Conservation (phyloP, 1,140 invertebrate species). For the Panonychus citri region DNA sequence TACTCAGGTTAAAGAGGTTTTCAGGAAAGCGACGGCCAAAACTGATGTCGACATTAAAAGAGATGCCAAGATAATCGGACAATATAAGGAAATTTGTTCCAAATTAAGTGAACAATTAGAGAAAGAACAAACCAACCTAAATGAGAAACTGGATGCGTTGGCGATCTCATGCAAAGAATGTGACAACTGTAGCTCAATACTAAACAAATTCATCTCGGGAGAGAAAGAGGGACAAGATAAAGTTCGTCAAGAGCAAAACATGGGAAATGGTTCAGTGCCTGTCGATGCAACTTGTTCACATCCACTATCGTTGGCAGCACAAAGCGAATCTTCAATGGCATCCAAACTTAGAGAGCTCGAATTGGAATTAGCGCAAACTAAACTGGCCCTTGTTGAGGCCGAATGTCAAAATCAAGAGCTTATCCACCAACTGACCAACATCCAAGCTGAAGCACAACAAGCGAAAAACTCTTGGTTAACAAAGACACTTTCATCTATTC, state of each 20-base stretch:
- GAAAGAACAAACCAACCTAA: slow-evolving; percentile 38
- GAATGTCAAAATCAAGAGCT: slow-evolving; percentile 68
- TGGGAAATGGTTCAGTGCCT: not conserved
- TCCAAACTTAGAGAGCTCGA: slow-evolving; percentile 62
- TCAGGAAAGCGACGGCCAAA: slow-evolving; percentile 48
- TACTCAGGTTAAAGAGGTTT: slow-evolving; percentile 38
- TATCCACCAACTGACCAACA: slow-evolving; percentile 53
- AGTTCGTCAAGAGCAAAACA: not conserved
- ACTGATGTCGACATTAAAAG: slow-evolving; percentile 44
- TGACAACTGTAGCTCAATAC: slow-evolving; percentile 4
- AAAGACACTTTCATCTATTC: slow-evolving; percentile 51
- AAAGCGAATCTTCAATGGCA: slow-evolving; percentile 7
- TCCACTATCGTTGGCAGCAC: slow-evolving; percentile 4
- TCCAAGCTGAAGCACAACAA: slow-evolving; percentile 51
- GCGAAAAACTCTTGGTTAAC: slow-evolving; percentile 59
- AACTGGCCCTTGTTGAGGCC: slow-evolving; percentile 83
- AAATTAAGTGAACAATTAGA: slow-evolving; percentile 42
- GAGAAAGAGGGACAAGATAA: not conserved
- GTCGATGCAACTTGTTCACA: slow-evolving; percentile 13
- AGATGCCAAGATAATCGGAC: slow-evolving; percentile 50
- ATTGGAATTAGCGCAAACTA: slow-evolving; percentile 81
- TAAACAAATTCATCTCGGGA: slow-evolving; percentile 12
- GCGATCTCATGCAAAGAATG: not conserved
- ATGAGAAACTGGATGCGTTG: slow-evolving; percentile 18
- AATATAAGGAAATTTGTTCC: slow-evolving; percentile 75